Conservation (phyloP, 2,113 vertebrate species). For the Callocephalon fimbriatum region DNA sequence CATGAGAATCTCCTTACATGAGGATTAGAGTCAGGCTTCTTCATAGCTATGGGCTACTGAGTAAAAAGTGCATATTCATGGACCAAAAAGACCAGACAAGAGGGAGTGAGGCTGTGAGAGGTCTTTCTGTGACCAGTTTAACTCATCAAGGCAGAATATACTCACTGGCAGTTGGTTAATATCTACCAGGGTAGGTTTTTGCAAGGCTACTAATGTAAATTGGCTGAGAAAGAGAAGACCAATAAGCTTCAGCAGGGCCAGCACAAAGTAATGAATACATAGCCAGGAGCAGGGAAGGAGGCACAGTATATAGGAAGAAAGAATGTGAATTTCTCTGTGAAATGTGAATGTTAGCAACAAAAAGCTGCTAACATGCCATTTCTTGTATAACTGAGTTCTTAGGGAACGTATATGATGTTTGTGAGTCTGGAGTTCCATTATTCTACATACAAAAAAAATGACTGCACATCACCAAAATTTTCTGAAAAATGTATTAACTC, state of each 20-base stretch:
- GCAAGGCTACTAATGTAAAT: neutral
- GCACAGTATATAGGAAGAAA: neutral
- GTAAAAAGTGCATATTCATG: neutral
- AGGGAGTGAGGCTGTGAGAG: neutral
- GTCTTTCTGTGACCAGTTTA: neutral
- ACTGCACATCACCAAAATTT: neutral
- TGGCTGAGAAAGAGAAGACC: neutral
- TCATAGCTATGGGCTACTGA: neutral
- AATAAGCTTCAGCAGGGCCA: neutral
- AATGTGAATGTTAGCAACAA: neutral
- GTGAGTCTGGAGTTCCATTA: neutral
- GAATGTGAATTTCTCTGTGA: neutral
- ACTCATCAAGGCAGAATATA: neutral
- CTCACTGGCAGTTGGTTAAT: neutral
- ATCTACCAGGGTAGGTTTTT: neutral
- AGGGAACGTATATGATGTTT: neutral
- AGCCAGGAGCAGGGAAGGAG: neutral
- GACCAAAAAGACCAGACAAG: neutral
- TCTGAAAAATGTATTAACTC: neutral
- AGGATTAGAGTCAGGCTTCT: neutral
- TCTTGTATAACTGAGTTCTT: neutral
- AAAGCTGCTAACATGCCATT: neutral
- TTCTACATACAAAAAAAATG: neutral
- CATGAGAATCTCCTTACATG: neutral
- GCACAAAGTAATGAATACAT: neutral